Base-by-base conservation (phyloP, 2,113 vertebrate genomes). In the Salvelinus alpinus region DNA sequence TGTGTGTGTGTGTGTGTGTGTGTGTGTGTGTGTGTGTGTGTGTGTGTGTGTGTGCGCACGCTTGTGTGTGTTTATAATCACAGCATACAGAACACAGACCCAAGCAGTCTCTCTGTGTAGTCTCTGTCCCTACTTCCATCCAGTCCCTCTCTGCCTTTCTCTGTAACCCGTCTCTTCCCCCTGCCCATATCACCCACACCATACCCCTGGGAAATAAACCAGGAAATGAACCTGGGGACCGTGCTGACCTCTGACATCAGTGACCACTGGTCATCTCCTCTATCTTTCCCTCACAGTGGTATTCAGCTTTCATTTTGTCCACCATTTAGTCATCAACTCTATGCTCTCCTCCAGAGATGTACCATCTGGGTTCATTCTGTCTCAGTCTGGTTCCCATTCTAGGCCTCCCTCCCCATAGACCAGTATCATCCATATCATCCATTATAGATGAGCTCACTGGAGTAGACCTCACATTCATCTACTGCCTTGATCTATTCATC, bases 361-460 rank as follows among this genome's bases (percentile, higher is more conserved):
- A 38, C 74, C 71, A 68, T 68, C 78, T 80, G 66, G 76, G 70
- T 69, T 70, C 57, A 12, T 76, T 29, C 25, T 60, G 75, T 75
- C 48, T 31, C 70, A 16, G 22, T 73, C 31, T 84, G 64, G 47
- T 67, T 57, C 54, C 54, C 18, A 12, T 57, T 57, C 16, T 20
- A 14, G 6, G 54, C 54, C 62, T 77, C 69, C 3, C 38, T 59
- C 78, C 75, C 73, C 16, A 25, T 9, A 59, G 81, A 75, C 75
- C 38, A 14, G 38, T 29, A 84, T 72, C 72, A 74, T 47, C 20
- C 70, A 44, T 44, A 11, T 44, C 38, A 87, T 88, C 66, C 72
- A 89, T 90, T 82, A 85, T 87, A 71, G 75, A 90, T 88, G 78
- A 85, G 79, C 66, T 75, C 54, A 54, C 70, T 54, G 62, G 73